Conservation (phyloP, 1,140 invertebrate genomes). For the Coenobita brevimanus region DNA sequence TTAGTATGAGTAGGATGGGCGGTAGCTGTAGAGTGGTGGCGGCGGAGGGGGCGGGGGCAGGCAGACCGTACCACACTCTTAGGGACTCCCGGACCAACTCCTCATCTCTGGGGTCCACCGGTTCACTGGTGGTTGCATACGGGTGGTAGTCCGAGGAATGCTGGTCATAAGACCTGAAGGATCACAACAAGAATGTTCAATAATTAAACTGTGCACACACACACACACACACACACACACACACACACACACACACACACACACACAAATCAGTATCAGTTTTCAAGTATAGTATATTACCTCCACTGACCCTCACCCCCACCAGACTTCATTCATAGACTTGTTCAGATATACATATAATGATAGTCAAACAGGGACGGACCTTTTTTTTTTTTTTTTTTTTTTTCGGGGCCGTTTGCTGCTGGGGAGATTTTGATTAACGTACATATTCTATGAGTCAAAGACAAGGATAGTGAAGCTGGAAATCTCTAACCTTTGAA, state of each 20-base stretch:
- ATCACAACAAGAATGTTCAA: neutral
- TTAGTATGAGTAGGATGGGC: neutral
- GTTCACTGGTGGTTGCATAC: constrained; percentile 28
- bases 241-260: too few relatives aligned
- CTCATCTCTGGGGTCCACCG: constrained; percentile 51
- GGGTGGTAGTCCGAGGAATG: constrained; percentile 30
- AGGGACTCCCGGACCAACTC: constrained; percentile 62
- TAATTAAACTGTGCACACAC: neutral
- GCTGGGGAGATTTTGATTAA: too few relatives aligned
- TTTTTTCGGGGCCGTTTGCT: too few relatives aligned
- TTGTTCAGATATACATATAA: neutral
- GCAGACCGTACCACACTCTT: constrained; percentile 67
- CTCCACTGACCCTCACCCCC: neutral
- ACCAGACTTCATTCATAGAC: neutral
- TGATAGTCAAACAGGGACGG: too few relatives aligned
- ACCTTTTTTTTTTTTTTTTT: too few relatives aligned
- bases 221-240: neutral
- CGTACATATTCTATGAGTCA: too few relatives aligned
- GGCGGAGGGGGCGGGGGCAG: constrained; percentile 9
- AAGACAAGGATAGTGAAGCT: too few relatives aligned
- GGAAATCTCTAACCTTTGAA: too few relatives aligned
- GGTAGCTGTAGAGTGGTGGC: neutral
- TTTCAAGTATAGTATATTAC: too few relatives aligned
- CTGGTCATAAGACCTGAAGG: constrained; percentile 39
- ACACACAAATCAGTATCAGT: too few relatives aligned